phyloP scores from a whole-genome alignment of 2,113 vertebrate genomes.

The Mastomys natalensis region DNA sequence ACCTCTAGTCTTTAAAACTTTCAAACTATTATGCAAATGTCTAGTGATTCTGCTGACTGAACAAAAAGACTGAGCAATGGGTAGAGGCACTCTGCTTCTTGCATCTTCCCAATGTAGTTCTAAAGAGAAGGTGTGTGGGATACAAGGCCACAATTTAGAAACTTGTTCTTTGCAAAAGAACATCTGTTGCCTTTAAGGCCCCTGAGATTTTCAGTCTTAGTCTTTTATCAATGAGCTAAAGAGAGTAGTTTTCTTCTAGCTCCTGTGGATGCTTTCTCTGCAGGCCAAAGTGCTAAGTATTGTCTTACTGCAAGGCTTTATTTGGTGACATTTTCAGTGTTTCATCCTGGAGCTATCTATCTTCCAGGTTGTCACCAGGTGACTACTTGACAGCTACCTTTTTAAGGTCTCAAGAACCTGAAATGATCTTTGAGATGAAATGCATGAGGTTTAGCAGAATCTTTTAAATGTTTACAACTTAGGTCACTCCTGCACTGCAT shows the following conservation, averaged over 20 bases:
- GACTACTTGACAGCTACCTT: background rate
- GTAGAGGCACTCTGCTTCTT: background rate
- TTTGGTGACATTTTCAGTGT: background rate
- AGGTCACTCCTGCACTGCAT: background rate
- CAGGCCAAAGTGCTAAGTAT: background rate
- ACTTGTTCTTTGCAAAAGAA: background rate
- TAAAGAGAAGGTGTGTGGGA: background rate
- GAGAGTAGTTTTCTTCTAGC: background rate
- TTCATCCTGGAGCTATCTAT: background rate
- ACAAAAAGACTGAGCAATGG: background rate
- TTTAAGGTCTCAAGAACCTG: background rate
- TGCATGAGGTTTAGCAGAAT: background rate
- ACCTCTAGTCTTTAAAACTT: background rate
- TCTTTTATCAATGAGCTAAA: background rate
- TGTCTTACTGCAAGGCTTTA: accelerated
- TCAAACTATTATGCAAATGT: background rate
- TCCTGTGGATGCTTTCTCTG: background rate
- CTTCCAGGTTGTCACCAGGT: background rate
- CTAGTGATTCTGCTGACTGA: background rate
- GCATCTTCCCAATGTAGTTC: background rate
- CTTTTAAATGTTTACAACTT: background rate
- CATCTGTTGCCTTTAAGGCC: background rate
- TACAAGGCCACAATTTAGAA: background rate
- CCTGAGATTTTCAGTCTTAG: background rate
- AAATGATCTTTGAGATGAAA: background rate